These are phyloP conservation scores for Melanotus villosus DNA, from an alignment of 2,888 invertebrate genomes.

Conservation along the genomic window DNA sequence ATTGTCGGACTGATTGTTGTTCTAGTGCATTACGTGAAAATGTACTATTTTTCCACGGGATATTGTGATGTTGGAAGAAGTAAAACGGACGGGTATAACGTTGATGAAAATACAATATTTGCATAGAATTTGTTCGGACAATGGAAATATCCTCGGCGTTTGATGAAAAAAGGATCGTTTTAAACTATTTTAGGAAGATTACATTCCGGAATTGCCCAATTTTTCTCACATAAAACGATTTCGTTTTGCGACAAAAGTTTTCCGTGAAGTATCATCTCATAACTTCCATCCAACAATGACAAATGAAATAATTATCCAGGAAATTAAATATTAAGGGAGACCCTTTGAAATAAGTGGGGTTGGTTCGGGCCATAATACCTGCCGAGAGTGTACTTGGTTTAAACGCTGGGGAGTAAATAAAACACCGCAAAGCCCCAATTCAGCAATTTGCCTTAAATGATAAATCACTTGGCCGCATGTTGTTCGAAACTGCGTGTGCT, in stretches of 20 bases:
- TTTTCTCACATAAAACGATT: conserved; percentile 24
- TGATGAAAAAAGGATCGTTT: conserved; percentile 11
- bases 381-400: conserved; percentile 49
- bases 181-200: conserved; percentile 26
- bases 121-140: conserved; percentile 13
- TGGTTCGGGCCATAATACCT: conserved; percentile 41
- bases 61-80: not conserved
- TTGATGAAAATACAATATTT: conserved; percentile 34
- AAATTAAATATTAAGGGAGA: conserved; percentile 42
- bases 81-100: not conserved
- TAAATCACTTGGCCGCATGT: conserved; percentile 67
- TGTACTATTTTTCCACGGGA: conserved; percentile 12
- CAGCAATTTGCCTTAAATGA: conserved; percentile 68
- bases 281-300: conserved; percentile 26
- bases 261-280: conserved; percentile 34
- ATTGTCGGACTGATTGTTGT: conserved; percentile 36
- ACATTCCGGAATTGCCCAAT: conserved; percentile 33
- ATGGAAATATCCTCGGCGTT: conserved; percentile 11
- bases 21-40: conserved; percentile 29
- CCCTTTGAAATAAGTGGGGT: conserved; percentile 34
- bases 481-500: conserved; percentile 63
- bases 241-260: conserved; percentile 23
- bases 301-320: conserved; percentile 42
- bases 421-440: conserved; percentile 67
- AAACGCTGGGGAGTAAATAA: conserved; percentile 63